phyloP scores from a whole-genome alignment of 2,113 vertebrate species.

The Sinocyclocheilus maitianheensis region DNA sequence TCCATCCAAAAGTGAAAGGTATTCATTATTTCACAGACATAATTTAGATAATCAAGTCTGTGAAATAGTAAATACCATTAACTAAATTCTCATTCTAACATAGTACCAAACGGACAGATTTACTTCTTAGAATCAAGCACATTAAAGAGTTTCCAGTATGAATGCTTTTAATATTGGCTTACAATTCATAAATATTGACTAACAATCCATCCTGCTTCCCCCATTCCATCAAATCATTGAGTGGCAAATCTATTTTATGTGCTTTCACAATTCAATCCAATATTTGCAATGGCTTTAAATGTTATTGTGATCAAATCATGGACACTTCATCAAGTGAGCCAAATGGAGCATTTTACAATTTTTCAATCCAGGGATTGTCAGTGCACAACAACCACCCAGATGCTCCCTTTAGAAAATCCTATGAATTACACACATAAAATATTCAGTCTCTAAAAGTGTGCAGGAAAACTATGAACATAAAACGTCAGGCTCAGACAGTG shows the following conservation, averaged over 20 bases:
- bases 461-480: background rate
- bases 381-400: background rate
- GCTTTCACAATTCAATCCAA: background rate
- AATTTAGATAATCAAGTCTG: background rate
- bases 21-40: background rate
- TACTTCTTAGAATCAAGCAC: background rate
- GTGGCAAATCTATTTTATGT: slow-evolving; percentile 10
- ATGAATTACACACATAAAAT: background rate
- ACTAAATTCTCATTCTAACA: background rate
- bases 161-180: background rate
- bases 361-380: background rate
- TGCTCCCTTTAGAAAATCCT: background rate
- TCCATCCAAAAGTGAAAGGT: background rate
- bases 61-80: too few relatives aligned
- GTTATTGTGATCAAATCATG: slow-evolving; percentile 1
- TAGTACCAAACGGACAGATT: background rate
- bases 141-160: background rate
- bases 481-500: background rate
- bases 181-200: slow-evolving; percentile 22
- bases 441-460: background rate
- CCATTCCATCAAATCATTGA: background rate
- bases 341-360: background rate
- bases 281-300: background rate
- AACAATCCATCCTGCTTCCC: background rate
- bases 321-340: background rate